Conservation (phyloP, 1,140 invertebrate species). For the Conus betulinus region DNA sequence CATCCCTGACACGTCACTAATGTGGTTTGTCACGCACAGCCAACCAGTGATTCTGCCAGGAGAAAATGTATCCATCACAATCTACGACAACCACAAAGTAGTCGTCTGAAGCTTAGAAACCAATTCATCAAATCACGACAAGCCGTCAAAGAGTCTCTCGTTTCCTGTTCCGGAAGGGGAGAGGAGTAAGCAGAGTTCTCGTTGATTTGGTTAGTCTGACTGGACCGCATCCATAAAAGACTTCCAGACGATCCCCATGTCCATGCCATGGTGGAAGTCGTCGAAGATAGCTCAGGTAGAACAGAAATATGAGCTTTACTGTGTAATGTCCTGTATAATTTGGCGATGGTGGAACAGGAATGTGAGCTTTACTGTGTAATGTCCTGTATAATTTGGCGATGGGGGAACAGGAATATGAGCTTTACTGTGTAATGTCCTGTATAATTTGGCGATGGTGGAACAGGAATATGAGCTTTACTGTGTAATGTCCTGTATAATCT, state of each 20-base stretch:
- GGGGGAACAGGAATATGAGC: no score
- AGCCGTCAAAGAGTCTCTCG: slow-evolving; percentile 18
- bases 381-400: no score
- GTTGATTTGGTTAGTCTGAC: not conserved
- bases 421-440: no score
- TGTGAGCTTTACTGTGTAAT: no score
- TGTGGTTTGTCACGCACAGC: slow-evolving; percentile 20
- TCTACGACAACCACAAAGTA: slow-evolving; percentile 20
- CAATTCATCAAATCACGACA: slow-evolving; percentile 26
- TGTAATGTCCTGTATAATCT: no score
- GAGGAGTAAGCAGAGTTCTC: not conserved
- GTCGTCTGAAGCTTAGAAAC: slow-evolving; percentile 15
- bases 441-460: no score
- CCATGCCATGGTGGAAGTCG: not conserved
- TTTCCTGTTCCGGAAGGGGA: not conserved
- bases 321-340: no score
- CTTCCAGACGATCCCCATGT: not conserved
- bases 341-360: no score
- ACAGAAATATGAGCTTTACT: no score
- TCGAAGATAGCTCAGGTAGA: not conserved
- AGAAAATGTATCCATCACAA: slow-evolving; percentile 13
- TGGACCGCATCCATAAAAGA: not conserved
- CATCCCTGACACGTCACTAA: slow-evolving; percentile 24
- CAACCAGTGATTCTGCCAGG: slow-evolving; percentile 3
- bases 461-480: no score